These are phyloP conservation scores for Hemicrepidius hirtus DNA, from an alignment of 2,888 invertebrate genomes.

Conservation along the genomic window DNA sequence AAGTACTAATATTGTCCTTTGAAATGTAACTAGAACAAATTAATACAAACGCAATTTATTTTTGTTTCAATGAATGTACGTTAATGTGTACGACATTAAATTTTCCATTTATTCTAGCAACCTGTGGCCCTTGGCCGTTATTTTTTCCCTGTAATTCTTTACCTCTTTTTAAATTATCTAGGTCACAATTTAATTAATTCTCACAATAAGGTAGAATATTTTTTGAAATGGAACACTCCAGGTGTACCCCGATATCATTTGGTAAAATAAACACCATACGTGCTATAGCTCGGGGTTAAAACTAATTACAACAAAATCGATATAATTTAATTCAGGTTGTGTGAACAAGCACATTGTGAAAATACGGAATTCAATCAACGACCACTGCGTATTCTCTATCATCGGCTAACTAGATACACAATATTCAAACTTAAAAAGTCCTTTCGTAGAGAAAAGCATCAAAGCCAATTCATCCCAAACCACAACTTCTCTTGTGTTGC, in stretches of 20 bases:
- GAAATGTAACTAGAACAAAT: too few relatives aligned
- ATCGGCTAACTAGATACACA: neutral
- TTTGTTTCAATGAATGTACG: too few relatives aligned
- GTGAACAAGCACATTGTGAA: slow-evolving; percentile 40
- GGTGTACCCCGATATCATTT: slow-evolving; percentile 13
- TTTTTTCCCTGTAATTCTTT: too few relatives aligned
- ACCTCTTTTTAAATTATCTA: too few relatives aligned
- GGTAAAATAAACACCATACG: slow-evolving; percentile 32
- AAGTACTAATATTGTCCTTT: too few relatives aligned
- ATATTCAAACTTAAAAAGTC: slow-evolving; percentile 3
- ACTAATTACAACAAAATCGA: slow-evolving; percentile 43
- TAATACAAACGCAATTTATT: too few relatives aligned
- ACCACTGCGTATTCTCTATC: slow-evolving; percentile 26
- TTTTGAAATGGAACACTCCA: slow-evolving; percentile 4
- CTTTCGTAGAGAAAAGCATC: neutral
- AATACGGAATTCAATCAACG: slow-evolving; percentile 36
- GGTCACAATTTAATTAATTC: slow-evolving; percentile 7
- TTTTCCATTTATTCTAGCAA: too few relatives aligned
- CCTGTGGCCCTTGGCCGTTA: too few relatives aligned
- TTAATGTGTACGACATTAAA: too few relatives aligned
- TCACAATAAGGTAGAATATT: neutral
- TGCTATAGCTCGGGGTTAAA: slow-evolving; percentile 2
- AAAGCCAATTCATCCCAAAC: slow-evolving; percentile 5
- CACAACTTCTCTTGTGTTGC: slow-evolving; percentile 9
- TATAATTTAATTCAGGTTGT: slow-evolving; percentile 40